These are phyloP conservation scores for Choreutis nemorana DNA, from an alignment of 2,888 invertebrate species.

Conservation along the genomic window DNA sequence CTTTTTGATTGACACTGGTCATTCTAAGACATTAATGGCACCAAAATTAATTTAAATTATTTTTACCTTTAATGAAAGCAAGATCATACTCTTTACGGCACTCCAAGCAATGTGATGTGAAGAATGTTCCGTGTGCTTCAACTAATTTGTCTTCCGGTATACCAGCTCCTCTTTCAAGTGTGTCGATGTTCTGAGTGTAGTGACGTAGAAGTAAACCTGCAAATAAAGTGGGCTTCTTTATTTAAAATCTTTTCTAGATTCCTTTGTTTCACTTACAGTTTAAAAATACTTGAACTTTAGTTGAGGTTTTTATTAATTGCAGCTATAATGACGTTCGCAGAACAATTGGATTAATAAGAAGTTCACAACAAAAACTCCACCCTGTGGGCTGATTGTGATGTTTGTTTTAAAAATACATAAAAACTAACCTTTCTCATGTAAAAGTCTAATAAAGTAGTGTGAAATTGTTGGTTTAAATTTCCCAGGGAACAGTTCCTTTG, in stretches of 20 bases:
- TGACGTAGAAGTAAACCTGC: slow-evolving; percentile 72
- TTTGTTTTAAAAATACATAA: slow-evolving; percentile 1
- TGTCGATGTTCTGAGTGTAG: slow-evolving; percentile 94
- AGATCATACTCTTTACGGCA: slow-evolving; percentile 78
- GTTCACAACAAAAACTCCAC: no score
- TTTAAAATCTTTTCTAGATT: no score
- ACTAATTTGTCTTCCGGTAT: slow-evolving; percentile 85
- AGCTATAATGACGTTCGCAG: no score
- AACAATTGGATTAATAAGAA: no score
- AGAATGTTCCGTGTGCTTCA: slow-evolving; percentile 95
- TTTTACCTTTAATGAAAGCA: slow-evolving; percentile 87
- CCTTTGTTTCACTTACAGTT: no score
- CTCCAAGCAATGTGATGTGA: slow-evolving; percentile 83
- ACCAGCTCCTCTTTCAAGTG: slow-evolving; percentile 86
- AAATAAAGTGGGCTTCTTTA: no score
- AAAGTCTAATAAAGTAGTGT: slow-evolving; percentile 88
- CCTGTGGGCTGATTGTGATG: no score
- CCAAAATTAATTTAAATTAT: not conserved
- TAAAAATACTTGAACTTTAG: no score
- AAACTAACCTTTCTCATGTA: slow-evolving; percentile 78
- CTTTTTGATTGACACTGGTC: no score
- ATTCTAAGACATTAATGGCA: no score
- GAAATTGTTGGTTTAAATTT: slow-evolving; percentile 87
- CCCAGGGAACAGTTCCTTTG: slow-evolving; percentile 89
- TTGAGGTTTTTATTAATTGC: no score